These are phyloP conservation scores for Drosophila malerkotliana DNA, from an alignment of 1,140 invertebrate genomes.

Conservation along the genomic window DNA sequence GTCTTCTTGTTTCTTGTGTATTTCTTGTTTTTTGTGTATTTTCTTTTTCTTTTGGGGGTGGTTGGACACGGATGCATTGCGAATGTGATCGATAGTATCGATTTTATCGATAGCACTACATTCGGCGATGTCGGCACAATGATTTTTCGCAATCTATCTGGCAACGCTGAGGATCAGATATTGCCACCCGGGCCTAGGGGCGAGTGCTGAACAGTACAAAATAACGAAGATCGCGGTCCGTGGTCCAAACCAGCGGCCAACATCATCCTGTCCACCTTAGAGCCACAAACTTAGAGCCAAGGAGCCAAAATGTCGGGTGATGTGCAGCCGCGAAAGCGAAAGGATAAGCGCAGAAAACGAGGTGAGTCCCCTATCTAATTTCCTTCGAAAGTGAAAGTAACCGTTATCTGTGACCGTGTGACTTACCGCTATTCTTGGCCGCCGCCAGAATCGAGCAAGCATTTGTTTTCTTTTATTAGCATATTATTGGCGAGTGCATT, in stretches of 20 bases:
- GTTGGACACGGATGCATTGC: conserved; percentile 10
- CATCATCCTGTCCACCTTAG: conserved; percentile 20
- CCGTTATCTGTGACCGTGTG: conserved; percentile 30
- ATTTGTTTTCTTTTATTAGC: conserved; percentile 77
- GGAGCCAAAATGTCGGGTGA: conserved; percentile 87
- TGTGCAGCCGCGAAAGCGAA: conserved; percentile 88
- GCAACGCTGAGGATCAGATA: no score
- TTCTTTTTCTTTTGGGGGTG: conserved; percentile 35
- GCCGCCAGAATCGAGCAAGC: conserved; percentile 34
- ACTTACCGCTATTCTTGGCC: conserved; percentile 10
- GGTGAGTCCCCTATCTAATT: conserved; percentile 84
- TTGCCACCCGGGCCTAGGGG: no score
- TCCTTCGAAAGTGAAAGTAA: background rate
- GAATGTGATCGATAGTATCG: background rate
- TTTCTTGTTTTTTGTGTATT: conserved; percentile 19
- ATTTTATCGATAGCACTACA: background rate
- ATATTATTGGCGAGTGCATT: conserved; percentile 80
- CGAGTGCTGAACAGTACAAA: background rate
- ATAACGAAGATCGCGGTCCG: background rate
- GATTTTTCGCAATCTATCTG: no score
- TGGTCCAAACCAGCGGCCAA: conserved; percentile 13
- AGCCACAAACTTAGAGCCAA: conserved; percentile 38
- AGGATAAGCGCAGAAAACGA: conserved; percentile 89
- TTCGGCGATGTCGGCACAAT: no score
- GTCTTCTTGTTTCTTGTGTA: conserved; percentile 28